Conservation (phyloP, 2,888 invertebrate species). For the Chrysina gloriosa region DNA sequence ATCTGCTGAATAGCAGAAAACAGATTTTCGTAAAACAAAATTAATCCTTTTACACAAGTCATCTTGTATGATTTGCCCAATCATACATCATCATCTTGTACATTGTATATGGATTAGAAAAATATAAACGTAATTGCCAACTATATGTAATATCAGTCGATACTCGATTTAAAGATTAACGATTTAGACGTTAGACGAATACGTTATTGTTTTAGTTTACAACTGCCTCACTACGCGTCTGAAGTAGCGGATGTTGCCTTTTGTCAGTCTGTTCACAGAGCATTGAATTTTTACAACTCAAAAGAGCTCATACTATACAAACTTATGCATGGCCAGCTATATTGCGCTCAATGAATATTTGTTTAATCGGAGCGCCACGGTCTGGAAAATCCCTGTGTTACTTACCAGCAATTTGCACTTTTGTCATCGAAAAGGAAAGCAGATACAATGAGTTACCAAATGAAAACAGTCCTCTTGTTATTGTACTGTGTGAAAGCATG, state of each 20-base stretch:
- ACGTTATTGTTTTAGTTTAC: conserved; percentile 50
- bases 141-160: too few species aligned
- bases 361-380: conserved; percentile 70
- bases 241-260: conserved; percentile 52
- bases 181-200: too few species aligned
- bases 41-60: too few species aligned
- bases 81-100: too few species aligned
- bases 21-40: too few species aligned
- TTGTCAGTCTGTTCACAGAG: conserved; percentile 52
- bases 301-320: conserved; percentile 69
- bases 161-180: too few species aligned
- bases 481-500: conserved; percentile 76
- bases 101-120: too few species aligned
- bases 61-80: too few species aligned
- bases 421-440: conserved; percentile 68
- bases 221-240: conserved; percentile 51
- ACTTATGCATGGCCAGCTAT: conserved; percentile 78
- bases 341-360: conserved; percentile 72
- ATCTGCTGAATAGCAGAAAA: too few species aligned
- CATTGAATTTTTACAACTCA: conserved; percentile 52
- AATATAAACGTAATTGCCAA: too few species aligned
- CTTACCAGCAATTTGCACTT: conserved; percentile 74
- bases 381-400: conserved; percentile 81
- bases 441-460: conserved; percentile 58
- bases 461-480: conserved; percentile 71